Percentiles rank a stretch among this genome's conserved stretches.
Evolutionary conservation across 2,113 vertebrate species (phyloP).

Genomic region (Hystrix brachyura): DNA sequence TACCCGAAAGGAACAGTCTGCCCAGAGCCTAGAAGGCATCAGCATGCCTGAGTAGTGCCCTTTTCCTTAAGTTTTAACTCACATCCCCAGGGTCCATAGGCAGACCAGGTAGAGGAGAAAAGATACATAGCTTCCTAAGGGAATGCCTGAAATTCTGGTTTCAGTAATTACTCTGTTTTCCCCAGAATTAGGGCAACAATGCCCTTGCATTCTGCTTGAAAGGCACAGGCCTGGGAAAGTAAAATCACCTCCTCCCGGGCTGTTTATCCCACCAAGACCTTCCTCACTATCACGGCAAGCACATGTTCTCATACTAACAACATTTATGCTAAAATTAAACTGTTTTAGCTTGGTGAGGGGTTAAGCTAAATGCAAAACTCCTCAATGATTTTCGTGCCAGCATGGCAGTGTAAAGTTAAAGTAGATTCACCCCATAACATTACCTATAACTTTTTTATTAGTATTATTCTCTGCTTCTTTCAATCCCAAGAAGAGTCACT

Average conservation of each 20-base stretch:
- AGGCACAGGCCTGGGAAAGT: neutral
- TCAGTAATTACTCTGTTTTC: neutral
- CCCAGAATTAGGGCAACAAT: neutral
- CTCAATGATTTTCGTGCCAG: constrained; percentile 30
- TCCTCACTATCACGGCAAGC: neutral
- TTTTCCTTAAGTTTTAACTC: neutral
- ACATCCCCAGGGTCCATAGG: fast-evolving
- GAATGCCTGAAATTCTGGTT: neutral
- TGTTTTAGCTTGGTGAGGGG: neutral
- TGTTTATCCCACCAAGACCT: neutral
- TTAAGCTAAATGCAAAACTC: constrained; percentile 35
- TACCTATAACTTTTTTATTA: constrained; percentile 49
- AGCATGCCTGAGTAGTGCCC: neutral
- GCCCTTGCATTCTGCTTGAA: neutral
- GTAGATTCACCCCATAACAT: constrained; percentile 4
- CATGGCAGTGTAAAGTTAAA: constrained; percentile 1
- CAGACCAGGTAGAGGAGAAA: neutral
- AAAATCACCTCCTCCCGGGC: neutral
- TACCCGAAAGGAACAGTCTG: neutral
- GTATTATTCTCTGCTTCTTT: neutral
- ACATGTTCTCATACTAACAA: neutral
- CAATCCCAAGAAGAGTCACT: neutral
- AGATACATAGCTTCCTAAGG: neutral
- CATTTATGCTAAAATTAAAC: neutral
- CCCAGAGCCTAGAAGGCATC: neutral